Base-by-base conservation (phyloP, 2,888 invertebrate species). In the Beris morrisii region DNA sequence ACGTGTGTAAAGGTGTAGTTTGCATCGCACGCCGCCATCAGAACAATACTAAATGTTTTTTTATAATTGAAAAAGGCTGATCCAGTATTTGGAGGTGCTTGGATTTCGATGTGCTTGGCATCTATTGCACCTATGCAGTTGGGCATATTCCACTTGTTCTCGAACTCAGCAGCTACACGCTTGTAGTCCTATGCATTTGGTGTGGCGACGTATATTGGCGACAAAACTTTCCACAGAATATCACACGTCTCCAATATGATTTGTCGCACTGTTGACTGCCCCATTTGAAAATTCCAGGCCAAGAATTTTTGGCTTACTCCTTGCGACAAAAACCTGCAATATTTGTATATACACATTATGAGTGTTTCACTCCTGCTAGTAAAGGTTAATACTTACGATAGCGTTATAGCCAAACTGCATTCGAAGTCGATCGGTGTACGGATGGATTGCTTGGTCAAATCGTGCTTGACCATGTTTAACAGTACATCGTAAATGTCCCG, bases 361-460 rank as follows among this genome's bases (percentile, higher is more conserved):
- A 46, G 4, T 46, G 13, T 46, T 46, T 46, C 46, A n/a, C n/a
- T n/a, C n/a, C n/a, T n/a, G n/a, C n/a, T n/a, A n/a, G n/a, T n/a
- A n/a, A n/a, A n/a, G n/a, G 13, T 46, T 46, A 46, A 46, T 46
- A 46, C 46, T 46, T 9, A 46, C 46, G 46, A 46, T 46, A 64
- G 28, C 7, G 59, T 59, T 13, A 59, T 22, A 11, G 59, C 59
- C 50, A 59, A 28, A 9, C 59, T 45, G n/a, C n/a, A n/a, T n/a
- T n/a, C n/a, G n/a, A n/a, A n/a, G n/a, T n/a, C n/a, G n/a, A n/a
- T n/a, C n/a, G 31, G 31, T 58, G 58, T 13, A 7, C 58, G 12
- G 6, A 48, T 45, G 12, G 59, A 59, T 46, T 48, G 9, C 13
- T 59, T 59, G 5, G 59, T 59, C 6, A 59, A 45, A 48, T 46